These are phyloP conservation scores for Phengaris alcon DNA, from an alignment of 2,888 invertebrate species.

Conservation along the genomic window DNA sequence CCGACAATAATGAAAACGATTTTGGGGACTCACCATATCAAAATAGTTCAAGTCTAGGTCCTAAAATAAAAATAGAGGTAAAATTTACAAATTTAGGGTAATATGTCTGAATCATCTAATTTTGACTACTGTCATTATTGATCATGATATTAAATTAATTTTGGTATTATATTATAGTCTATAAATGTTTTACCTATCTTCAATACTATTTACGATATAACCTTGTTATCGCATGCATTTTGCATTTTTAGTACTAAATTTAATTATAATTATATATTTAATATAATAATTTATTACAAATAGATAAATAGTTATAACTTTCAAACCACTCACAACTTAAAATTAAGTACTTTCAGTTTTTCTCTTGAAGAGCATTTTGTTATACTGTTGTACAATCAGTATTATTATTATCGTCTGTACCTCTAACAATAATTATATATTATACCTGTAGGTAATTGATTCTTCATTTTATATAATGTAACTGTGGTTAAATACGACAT, in stretches of 20 bases:
- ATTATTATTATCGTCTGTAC: neutral
- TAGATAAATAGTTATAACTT: neutral
- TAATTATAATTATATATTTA: no score
- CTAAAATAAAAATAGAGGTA: slow-evolving; percentile 6
- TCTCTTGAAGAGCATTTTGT: neutral
- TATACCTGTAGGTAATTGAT: no score
- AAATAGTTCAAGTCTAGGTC: neutral
- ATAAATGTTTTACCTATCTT: no score
- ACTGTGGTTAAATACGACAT: neutral
- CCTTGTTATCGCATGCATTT: no score
- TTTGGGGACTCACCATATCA: neutral
- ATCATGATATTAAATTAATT: no score
- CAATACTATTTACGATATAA: no score
- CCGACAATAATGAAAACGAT: neutral
- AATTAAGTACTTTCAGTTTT: neutral
- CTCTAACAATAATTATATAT: neutral
- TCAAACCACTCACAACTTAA: neutral
- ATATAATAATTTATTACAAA: neutral
- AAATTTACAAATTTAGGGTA: neutral
- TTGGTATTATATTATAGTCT: no score
- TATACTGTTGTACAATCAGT: neutral
- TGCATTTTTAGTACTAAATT: no score
- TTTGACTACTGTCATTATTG: no score
- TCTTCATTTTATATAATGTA: no score
- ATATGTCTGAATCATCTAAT: neutral